Conservation (phyloP, 1,140 invertebrate species). For the Zaprionus davidi region DNA sequence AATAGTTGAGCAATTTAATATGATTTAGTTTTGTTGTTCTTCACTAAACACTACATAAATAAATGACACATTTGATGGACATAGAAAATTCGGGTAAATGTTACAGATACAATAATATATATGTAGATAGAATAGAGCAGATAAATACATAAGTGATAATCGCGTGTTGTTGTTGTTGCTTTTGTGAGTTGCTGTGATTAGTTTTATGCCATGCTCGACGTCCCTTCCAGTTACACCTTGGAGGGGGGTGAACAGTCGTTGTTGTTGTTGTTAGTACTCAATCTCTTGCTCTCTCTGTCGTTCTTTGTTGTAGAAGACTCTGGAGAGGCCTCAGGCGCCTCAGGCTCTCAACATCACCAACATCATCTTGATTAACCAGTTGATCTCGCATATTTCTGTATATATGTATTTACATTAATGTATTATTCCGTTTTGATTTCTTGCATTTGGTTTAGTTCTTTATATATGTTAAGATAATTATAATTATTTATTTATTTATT, state of each 20-base stretch:
- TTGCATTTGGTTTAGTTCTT: conserved; percentile 68
- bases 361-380: conserved; percentile 62
- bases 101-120: conserved; percentile 61
- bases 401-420: conserved; percentile 13
- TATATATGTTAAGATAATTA: conserved; percentile 75
- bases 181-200: conserved; percentile 52
- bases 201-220: conserved; percentile 71
- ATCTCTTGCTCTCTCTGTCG: conserved; percentile 28
- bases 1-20: conserved; percentile 46
- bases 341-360: conserved; percentile 64
- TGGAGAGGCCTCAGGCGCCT: conserved; percentile 6
- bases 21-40: conserved; percentile 24
- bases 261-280: conserved; percentile 30
- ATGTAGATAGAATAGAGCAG: conserved; percentile 55
- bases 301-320: background rate
- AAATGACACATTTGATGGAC: conserved; percentile 81
- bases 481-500: conserved; percentile 71
- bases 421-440: conserved; percentile 51
- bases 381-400: conserved; percentile 39
- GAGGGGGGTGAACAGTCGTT: conserved; percentile 79
- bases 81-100: conserved; percentile 75
- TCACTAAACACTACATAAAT: conserved; percentile 71
- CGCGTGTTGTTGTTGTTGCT: conserved; percentile 16
- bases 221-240: conserved; percentile 72
- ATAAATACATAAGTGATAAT: conserved; percentile 64